A percentile compares a stretch with the other conserved stretches of the same genome.
Evolutionary conservation across 2,113 vertebrate genomes (phyloP).

Genomic region (Corythaeola cristata): DNA sequence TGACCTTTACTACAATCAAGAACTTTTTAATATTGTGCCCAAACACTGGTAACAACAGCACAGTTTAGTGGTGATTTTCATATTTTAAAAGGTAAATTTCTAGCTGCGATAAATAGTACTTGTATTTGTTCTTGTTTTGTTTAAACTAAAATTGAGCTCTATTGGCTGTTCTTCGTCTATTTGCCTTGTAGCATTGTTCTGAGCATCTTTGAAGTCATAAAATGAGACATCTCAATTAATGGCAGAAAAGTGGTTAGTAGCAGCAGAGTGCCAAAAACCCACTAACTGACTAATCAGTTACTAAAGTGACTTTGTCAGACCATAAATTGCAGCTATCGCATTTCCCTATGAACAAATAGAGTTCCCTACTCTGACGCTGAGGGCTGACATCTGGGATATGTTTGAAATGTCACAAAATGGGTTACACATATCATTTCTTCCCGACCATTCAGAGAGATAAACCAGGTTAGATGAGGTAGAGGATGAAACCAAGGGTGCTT

Average conservation of each 20-base stretch:
- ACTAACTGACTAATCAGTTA: neutral
- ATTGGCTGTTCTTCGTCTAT: neutral
- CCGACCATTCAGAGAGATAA: neutral
- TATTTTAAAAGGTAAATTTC: conserved; percentile 37
- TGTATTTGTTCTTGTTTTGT: conserved; percentile 3
- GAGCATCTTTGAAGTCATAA: neutral
- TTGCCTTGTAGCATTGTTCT: neutral
- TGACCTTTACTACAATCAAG: conserved; percentile 66
- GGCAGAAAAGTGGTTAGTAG: neutral
- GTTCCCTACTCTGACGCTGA: neutral
- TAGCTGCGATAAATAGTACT: conserved; percentile 2
- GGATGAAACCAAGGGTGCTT: neutral
- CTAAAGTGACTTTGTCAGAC: neutral
- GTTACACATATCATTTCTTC: neutral
- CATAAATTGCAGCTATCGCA: neutral
- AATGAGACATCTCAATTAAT: neutral
- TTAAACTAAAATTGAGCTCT: neutral
- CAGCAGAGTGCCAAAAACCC: neutral
- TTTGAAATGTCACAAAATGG: neutral
- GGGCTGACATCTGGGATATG: neutral
- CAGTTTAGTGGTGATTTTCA: conserved; percentile 2
- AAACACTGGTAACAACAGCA: conserved; percentile 35
- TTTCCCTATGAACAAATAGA: neutral
- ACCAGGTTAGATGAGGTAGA: neutral
- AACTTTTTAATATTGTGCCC: conserved; percentile 56